A percentile compares a stretch with the other conserved stretches of the same genome.
These are phyloP conservation scores for Mobula birostris DNA, from an alignment of 2,113 vertebrate species.

Conservation along the genomic window DNA sequence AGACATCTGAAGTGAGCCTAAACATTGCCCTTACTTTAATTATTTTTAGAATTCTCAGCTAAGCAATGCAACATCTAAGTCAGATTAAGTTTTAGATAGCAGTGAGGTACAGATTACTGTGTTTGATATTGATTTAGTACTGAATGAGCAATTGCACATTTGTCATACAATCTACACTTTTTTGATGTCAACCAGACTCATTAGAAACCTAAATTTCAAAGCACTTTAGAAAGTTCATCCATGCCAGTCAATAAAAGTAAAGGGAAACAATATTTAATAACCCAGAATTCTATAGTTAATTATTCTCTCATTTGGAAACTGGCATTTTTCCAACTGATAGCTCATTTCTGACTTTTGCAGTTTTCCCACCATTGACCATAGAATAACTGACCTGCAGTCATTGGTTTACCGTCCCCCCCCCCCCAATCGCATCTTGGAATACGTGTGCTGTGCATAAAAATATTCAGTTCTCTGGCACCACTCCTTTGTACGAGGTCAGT, in stretches of 20 bases:
- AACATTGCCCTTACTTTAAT: neutral
- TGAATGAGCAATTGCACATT: neutral
- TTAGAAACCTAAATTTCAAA: conserved; percentile 13
- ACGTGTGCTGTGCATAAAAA: neutral
- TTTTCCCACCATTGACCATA: neutral
- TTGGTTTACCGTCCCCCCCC: neutral
- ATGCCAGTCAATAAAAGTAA: neutral
- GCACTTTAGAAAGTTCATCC: neutral
- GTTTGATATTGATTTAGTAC: neutral
- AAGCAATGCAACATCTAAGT: neutral
- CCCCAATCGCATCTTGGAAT: neutral
- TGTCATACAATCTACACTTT: neutral
- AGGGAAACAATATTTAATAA: too few species aligned
- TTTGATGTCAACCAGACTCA: neutral
- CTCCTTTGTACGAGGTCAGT: neutral
- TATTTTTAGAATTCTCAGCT: neutral
- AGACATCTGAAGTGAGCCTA: neutral
- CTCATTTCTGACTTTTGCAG: neutral
- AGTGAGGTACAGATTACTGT: neutral
- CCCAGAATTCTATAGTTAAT: neutral
- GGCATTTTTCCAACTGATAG: neutral
- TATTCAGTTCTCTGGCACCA: neutral
- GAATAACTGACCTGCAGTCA: neutral
- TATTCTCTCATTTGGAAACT: neutral
- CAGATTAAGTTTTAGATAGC: neutral